Base-by-base conservation (phyloP, 2,888 invertebrate species). In the Dysmachus trigonus region DNA sequence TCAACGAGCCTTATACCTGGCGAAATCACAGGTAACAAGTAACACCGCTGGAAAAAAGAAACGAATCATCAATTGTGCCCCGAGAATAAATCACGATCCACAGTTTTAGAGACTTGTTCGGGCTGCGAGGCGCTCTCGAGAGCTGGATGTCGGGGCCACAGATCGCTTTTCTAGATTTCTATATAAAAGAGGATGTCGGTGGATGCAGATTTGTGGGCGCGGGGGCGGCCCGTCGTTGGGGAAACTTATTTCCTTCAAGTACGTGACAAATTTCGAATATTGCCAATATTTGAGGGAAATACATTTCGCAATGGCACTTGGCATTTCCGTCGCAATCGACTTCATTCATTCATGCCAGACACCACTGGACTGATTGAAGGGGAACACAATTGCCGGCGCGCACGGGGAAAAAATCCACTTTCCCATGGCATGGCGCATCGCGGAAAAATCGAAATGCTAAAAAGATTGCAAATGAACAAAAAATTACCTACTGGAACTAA, bases 51-150 rank as follows among this genome's bases (percentile, higher is more conserved):
- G 33, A 74, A 85, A 74, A 84, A 38, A 72, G 47, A 85, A 85
- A 85, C 85, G 74, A 76, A 74, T 74, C 85, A 74, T 76, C 85
- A 85, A 85, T 85, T 85, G 76, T 85, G 62, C 76, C 53, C 62
- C 33, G 62, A 77, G 76, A 85, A 85, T 85, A 85, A 85, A 85
- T 85, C 85, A 85, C 85, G 85, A 85, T 85, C 62, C 77, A 85
- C 85, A 85, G 85, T 85, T 85, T 85, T 85, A 74, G 73, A 74
- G 73, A 74, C 18, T 85, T 74, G 51, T 85, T 85, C 74, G 38
- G 41, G 38, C 62, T 74, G 18, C 74, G 31, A 47, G 73, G 47
- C 72, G 51, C 74, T 85, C 85, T 85, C 41, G 7, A 4, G 51
- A 74, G 27, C 31, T 85, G 47, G 51, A 85, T 85, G 85, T 85